Percentiles rank a stretch among this genome's conserved stretches.
These are phyloP conservation scores for Chrysopa pallens DNA, from an alignment of 1,140 invertebrate genomes.

Conservation along the genomic window DNA sequence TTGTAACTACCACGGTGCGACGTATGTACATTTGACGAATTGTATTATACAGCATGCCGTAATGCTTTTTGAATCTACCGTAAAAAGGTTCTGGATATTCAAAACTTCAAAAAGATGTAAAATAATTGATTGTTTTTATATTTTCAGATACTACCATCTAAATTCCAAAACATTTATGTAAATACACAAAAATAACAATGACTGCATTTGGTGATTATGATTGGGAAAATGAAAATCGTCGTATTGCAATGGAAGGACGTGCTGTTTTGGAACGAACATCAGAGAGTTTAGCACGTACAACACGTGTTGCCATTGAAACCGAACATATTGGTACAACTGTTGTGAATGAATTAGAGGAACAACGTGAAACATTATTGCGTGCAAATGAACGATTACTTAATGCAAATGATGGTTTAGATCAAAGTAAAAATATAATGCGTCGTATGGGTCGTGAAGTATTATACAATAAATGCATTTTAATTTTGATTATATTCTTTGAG, in stretches of 20 bases:
- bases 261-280: slow-evolving; percentile 39
- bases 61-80: too few species aligned
- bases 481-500: slow-evolving; percentile 22
- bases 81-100: too few species aligned
- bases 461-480: slow-evolving; percentile 28
- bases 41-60: too few species aligned
- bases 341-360: slow-evolving; percentile 27
- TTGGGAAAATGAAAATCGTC: slow-evolving; percentile 30
- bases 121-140: too few species aligned
- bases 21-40: too few species aligned
- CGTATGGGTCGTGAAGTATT: slow-evolving; percentile 25
- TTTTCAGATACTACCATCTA: too few species aligned
- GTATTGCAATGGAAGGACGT: slow-evolving; percentile 33
- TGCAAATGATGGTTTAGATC: slow-evolving; percentile 25
- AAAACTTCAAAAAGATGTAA: too few species aligned
- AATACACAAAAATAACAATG: too few species aligned
- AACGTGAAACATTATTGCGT: slow-evolving; percentile 26
- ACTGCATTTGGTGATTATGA: slow-evolving; percentile 11
- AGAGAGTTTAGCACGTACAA: slow-evolving; percentile 46
- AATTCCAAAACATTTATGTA: too few species aligned
- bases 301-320: slow-evolving; percentile 56
- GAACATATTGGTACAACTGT: slow-evolving; percentile 62
- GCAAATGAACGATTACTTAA: slow-evolving; percentile 24
- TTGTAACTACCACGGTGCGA: too few species aligned
- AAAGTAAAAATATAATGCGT: slow-evolving; percentile 19